These are phyloP conservation scores for Leucosticte australis DNA, from an alignment of 2,113 vertebrate genomes.

Conservation along the genomic window DNA sequence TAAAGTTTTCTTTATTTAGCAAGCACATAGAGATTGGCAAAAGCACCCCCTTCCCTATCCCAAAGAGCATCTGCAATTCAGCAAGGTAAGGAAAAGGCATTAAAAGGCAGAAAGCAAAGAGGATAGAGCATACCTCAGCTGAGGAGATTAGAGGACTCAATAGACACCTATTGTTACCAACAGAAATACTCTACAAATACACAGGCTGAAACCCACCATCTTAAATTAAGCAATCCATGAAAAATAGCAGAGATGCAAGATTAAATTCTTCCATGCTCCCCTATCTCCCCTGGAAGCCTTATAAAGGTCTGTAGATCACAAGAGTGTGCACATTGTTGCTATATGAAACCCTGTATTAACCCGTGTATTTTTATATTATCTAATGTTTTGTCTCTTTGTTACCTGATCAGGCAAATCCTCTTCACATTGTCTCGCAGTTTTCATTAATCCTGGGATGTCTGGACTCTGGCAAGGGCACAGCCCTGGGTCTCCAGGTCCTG, in stretches of 20 bases:
- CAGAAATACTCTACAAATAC: not conserved
- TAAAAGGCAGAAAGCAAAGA: slow-evolving; percentile 16
- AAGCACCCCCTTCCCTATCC: not conserved
- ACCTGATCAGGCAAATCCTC: slow-evolving; percentile 9
- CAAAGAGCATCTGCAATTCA: not conserved
- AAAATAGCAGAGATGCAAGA: not conserved
- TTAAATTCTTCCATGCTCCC: not conserved
- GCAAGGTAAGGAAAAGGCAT: not conserved
- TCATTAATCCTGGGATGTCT: not conserved
- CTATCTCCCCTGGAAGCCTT: not conserved
- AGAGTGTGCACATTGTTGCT: not conserved
- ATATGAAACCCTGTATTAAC: not conserved
- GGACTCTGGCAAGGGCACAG: not conserved
- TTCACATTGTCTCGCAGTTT: not conserved
- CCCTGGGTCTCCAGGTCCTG: not conserved
- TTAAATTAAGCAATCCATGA: not conserved
- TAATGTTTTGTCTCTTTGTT: not conserved
- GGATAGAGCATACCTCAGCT: not conserved
- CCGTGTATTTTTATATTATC: not conserved
- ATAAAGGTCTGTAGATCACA: not conserved
- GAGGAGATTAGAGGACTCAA: slow-evolving; percentile 17
- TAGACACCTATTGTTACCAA: not conserved
- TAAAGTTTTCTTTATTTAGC: not conserved
- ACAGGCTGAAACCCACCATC: slow-evolving; percentile 6
- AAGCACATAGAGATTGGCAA: not conserved